Evolutionary conservation across 2,797 vertebrate genomes (phyloP).

Genomic region (Lophotriccus pileatus): DNA sequence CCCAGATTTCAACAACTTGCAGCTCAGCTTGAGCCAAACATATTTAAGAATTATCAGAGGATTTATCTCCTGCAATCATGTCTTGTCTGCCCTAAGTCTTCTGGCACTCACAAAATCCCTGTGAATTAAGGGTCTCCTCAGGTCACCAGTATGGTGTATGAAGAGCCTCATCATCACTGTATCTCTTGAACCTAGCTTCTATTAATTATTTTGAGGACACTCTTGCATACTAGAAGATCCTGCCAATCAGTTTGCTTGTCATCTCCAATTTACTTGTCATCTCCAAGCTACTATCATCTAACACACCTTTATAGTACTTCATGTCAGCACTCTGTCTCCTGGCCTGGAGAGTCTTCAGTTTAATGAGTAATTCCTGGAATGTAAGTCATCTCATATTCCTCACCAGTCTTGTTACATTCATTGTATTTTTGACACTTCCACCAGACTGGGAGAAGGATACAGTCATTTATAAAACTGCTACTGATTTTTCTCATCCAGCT

Average conservation of each 20-base stretch:
- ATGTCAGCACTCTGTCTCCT: not conserved
- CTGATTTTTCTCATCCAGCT: not conserved
- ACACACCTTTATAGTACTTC: not conserved
- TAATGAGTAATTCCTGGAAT: not conserved
- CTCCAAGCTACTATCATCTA: not conserved
- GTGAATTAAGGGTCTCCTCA: not conserved
- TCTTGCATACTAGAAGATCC: not conserved
- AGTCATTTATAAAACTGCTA: not conserved
- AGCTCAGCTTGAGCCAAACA: not conserved
- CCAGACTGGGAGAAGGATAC: fast-evolving
- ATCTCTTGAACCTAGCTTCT: not conserved
- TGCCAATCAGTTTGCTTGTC: not conserved
- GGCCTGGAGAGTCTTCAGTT: not conserved
- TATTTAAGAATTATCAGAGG: not conserved
- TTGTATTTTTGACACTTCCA: not conserved
- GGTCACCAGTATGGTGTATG: not conserved
- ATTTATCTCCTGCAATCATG: not conserved
- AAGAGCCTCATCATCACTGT: not conserved
- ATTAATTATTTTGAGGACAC: not conserved
- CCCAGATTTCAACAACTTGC: not conserved
- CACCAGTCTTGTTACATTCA: not conserved
- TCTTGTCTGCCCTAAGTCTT: not conserved
- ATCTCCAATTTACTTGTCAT: not conserved
- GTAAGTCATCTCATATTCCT: not conserved
- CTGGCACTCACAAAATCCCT: not conserved